A percentile compares a stretch with the other conserved stretches of the same genome.
These are phyloP conservation scores for Cynoglossus semilaevis DNA, from an alignment of 2,113 vertebrate genomes.

Conservation along the genomic window DNA sequence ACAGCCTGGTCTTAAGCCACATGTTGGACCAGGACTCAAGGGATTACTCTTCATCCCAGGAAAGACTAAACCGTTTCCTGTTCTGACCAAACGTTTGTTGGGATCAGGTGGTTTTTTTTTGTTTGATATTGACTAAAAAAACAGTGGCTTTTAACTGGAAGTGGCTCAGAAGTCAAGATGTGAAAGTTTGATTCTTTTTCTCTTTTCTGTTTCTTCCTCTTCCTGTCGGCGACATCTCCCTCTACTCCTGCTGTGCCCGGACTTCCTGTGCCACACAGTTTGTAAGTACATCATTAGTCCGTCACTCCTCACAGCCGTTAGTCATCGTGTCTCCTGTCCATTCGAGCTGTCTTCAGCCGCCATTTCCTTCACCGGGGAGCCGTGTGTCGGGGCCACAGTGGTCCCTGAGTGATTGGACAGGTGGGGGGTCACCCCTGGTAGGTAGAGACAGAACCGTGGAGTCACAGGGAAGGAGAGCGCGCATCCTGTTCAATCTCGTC, in stretches of 20 bases:
- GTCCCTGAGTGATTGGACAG: conserved; percentile 46
- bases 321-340: conserved; percentile 47
- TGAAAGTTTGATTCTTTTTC: conserved; percentile 14
- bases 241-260: conserved; percentile 35
- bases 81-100: conserved; percentile 44
- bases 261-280: conserved; percentile 71
- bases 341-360: conserved; percentile 36
- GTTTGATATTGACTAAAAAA: conserved; percentile 19
- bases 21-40: conserved; percentile 45
- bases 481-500: conserved; percentile 78
- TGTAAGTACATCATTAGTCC: conserved; percentile 77
- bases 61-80: conserved; percentile 59
- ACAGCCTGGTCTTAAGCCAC: conserved; percentile 10
- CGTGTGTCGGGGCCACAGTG: conserved; percentile 29
- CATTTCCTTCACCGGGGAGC: conserved; percentile 45
- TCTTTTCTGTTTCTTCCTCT: background rate
- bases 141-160: background rate
- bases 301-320: conserved; percentile 56
- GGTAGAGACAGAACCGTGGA: conserved; percentile 53
- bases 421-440: conserved; percentile 37
- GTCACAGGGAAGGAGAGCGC: conserved; percentile 54
- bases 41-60: conserved; percentile 51
- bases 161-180: conserved; percentile 11
- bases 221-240: conserved; percentile 13
- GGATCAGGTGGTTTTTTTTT: conserved; percentile 29